Evolutionary conservation across 2,888 invertebrate species (phyloP).

Genomic region (Tryphoninae sp.): DNA sequence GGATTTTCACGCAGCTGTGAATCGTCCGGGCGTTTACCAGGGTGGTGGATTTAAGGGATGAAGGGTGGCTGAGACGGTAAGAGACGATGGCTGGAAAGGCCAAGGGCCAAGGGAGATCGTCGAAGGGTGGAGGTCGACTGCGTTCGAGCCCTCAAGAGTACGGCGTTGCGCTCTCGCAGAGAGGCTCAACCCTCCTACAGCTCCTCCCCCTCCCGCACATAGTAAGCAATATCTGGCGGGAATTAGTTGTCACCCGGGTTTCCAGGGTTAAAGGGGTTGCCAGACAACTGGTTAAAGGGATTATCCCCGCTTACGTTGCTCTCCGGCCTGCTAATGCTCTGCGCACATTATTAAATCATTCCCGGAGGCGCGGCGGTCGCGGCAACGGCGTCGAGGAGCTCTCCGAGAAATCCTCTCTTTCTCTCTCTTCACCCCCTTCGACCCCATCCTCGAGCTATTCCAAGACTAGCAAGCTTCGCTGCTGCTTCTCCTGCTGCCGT

Average conservation of each 20-base stretch:
- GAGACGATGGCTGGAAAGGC: not conserved
- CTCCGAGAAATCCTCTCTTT: constrained; percentile 18
- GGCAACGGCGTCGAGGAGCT: constrained; percentile 43
- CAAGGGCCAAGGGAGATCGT: constrained; percentile 19
- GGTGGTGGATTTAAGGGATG: not conserved
- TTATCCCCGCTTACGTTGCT: constrained; percentile 78
- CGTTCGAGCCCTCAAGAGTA: constrained; percentile 40
- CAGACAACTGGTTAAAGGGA: constrained; percentile 80
- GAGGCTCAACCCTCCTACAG: constrained; percentile 19
- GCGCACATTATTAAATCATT: constrained; percentile 79
- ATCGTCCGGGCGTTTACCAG: not conserved
- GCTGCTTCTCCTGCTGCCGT: constrained; percentile 39
- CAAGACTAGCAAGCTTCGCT: constrained; percentile 48
- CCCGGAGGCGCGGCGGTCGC: constrained; percentile 66
- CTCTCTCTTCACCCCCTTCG: constrained; percentile 1
- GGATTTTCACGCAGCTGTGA: not conserved
- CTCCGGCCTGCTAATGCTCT: constrained; percentile 74
- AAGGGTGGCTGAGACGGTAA: not conserved
- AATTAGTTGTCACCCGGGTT: constrained; percentile 78
- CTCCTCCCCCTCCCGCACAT: constrained; percentile 22
- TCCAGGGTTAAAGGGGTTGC: constrained; percentile 77
- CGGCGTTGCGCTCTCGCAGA: constrained; percentile 16
- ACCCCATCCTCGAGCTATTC: constrained; percentile 35
- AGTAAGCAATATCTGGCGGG: constrained; percentile 74
- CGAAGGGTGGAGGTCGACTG: constrained; percentile 15